Evolutionary conservation across 1,140 invertebrate genomes (phyloP), one percentile per base, ranked within the genome.

Genomic region (Drosophila quadrilineata): DNA sequence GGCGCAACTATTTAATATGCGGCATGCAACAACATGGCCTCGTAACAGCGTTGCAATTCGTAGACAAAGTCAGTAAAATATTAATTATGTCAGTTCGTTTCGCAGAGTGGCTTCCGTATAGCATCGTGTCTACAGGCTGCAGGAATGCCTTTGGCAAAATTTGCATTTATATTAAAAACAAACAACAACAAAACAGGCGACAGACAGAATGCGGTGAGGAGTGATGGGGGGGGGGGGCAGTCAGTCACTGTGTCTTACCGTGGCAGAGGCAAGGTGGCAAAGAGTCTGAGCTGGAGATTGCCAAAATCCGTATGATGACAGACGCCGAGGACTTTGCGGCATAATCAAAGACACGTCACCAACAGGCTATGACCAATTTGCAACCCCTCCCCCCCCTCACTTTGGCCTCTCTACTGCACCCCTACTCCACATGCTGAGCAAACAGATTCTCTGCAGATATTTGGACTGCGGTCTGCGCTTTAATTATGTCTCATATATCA

Each of bases 401-500:
- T n/a, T n/a, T n/a, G n/a, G n/a, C 28, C 43, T 35, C 22, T 19
- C 62, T 26, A 2, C 8, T 3, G 5, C n/a, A 6, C 16, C 35
- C n/a, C 5, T 5, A 12, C 0, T 4, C 41, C 0, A 6, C 22
- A 5, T 9, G 1, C 8, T 14, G 14, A 5, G 36, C 19, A 14
- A 43, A 45, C 41, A 79, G 77, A 87, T 87, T 84, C 77, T 65
- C 24, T 45, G 45, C 33, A 21, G 8, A 65, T 58, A 66, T 66
- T 67, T 60, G 48, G 19, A 48, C 33, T 67, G 76, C 67, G 76
- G 76, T 70, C 69, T 67, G 52, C 54, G 75, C 77, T 84, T 76
- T 88, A 88, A 88, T 88, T 88, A 88, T 77, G 75, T 63, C 76
- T 88, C 86, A 88, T 88, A 88, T 88, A 86, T 88, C 86, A 88